These are phyloP conservation scores for Saccopteryx leptura DNA, from an alignment of 2,113 vertebrate genomes.

Conservation along the genomic window DNA sequence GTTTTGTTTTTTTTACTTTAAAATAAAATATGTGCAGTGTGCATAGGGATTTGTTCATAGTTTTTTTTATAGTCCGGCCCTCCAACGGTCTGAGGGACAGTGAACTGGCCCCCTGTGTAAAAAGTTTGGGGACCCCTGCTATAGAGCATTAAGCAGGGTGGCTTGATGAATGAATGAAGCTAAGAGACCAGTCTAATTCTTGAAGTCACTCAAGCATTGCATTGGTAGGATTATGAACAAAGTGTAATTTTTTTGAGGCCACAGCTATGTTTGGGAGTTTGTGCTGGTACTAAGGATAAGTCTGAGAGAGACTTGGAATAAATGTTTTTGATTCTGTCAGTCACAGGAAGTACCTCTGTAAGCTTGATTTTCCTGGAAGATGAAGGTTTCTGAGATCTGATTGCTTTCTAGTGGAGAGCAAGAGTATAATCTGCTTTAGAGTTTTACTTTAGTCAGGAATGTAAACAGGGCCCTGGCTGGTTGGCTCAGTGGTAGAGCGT, in stretches of 20 bases:
- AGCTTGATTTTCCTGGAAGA: not conserved
- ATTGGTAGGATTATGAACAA: not conserved
- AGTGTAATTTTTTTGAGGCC: not conserved
- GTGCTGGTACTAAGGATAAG: not conserved
- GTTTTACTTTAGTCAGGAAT: conserved; percentile 13
- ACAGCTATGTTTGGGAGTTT: not conserved
- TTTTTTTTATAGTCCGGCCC: no score
- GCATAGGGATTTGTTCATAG: no score
- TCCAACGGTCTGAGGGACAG: no score
- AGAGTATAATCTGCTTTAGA: conserved; percentile 9
- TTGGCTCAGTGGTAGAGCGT: no score
- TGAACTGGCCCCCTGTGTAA: no score
- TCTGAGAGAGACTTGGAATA: not conserved
- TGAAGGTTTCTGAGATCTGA: not conserved
- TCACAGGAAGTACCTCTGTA: not conserved
- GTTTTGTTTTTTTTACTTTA: no score
- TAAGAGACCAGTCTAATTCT: not conserved
- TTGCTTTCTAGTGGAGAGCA: not conserved
- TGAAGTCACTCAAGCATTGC: not conserved
- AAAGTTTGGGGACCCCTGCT: not conserved
- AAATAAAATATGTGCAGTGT: no score
- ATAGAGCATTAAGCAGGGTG: not conserved
- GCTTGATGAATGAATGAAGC: not conserved
- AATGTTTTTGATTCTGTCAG: not conserved
- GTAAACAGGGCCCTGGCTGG: not conserved